Conservation (phyloP, 1,140 invertebrate genomes). For the Drosophila seguyi region DNA sequence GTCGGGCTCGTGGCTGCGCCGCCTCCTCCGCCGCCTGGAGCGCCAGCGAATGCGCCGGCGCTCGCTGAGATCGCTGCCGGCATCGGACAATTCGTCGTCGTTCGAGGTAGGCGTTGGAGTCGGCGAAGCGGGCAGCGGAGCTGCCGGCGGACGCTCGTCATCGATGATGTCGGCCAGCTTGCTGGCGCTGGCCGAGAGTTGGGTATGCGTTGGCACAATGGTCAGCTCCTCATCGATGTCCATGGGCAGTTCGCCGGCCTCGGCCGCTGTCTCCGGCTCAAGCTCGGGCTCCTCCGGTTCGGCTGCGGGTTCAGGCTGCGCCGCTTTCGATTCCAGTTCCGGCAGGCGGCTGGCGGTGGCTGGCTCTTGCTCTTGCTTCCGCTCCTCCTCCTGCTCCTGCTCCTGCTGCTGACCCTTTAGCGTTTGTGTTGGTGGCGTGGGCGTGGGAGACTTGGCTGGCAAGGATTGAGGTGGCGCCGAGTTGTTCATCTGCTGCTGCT, state of each 20-base stretch:
- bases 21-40: constrained; percentile 43
- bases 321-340: not conserved
- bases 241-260: constrained; percentile 77
- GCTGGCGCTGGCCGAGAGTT: constrained; percentile 61
- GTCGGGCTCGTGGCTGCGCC: constrained; percentile 60
- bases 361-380: constrained; percentile 1
- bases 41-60: constrained; percentile 59
- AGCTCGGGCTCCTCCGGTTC: constrained; percentile 3
- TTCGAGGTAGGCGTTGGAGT: constrained; percentile 70
- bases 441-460: constrained; percentile 12
- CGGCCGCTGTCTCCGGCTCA: constrained; percentile 25
- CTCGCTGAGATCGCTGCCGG: constrained; percentile 50
- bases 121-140: constrained; percentile 76
- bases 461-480: constrained; percentile 11
- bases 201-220: constrained; percentile 74
- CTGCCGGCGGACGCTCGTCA: constrained; percentile 77
- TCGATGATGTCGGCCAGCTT: constrained; percentile 71
- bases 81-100: constrained; percentile 64
- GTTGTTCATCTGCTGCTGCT: constrained; percentile 72
- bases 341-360: not conserved
- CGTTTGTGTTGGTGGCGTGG: not conserved
- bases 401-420: constrained; percentile 7
- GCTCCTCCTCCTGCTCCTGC: constrained; percentile 3
- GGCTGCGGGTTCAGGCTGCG: constrained; percentile 4
- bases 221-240: constrained; percentile 82